phyloP scores from a whole-genome alignment of 2,888 invertebrate genomes.

The Cephus sareptanus region DNA sequence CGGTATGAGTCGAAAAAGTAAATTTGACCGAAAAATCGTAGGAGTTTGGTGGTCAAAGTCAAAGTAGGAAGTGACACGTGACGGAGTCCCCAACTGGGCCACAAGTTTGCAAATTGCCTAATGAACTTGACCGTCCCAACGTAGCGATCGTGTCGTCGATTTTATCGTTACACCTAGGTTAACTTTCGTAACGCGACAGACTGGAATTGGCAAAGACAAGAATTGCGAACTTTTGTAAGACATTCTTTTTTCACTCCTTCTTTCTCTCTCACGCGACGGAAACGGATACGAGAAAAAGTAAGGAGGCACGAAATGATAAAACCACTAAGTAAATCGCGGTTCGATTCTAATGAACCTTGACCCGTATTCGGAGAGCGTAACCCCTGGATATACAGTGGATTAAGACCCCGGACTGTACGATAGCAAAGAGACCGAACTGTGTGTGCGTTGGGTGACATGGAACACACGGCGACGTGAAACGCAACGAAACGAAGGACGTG shows the following conservation, averaged over 20 bases:
- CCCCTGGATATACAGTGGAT: conserved; percentile 42
- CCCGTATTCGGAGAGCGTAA: conserved; percentile 42
- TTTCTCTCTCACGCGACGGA: not conserved
- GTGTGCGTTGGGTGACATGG: conserved; percentile 16
- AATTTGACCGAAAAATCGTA: not conserved
- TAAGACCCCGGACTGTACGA: conserved; percentile 14
- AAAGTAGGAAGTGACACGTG: not conserved
- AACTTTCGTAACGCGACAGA: not conserved
- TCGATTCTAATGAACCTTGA: conserved; percentile 52
- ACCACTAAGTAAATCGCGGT: not conserved
- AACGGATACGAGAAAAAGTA: not conserved
- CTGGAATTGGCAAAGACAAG: not conserved
- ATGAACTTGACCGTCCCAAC: not conserved
- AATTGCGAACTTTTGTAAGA: not conserved
- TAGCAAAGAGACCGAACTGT: not conserved
- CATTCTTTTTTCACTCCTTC: not conserved
- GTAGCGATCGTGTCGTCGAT: not conserved
- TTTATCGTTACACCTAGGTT: not conserved
- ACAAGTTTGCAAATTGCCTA: not conserved
- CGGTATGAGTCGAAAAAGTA: not conserved
- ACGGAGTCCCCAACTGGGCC: not conserved
- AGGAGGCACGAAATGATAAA: not conserved
- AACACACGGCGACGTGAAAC: conserved; percentile 40
- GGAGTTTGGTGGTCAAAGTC: not conserved
- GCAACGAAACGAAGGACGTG: conserved; percentile 55